Conservation (phyloP, 1,140 invertebrate genomes). For the Brachionus angularis region DNA sequence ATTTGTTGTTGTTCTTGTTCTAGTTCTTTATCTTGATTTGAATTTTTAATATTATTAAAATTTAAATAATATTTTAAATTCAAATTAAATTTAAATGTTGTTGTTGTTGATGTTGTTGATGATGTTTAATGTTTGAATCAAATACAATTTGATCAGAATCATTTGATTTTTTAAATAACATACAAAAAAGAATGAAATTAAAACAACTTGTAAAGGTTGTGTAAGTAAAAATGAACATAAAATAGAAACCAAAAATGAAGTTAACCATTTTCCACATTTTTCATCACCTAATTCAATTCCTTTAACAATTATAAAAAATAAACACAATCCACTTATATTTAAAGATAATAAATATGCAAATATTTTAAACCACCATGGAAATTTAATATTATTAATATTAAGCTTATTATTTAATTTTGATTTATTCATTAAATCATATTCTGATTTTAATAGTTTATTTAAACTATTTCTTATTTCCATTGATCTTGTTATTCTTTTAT, state of each 20-base stretch:
- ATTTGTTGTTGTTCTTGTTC: not conserved
- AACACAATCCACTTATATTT: constrained; percentile 53
- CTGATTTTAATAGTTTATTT: too few relatives aligned
- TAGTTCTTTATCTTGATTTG: constrained; percentile 48
- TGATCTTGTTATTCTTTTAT: constrained; percentile 51
- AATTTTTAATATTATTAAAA: constrained; percentile 56
- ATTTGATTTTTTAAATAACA: constrained; percentile 59
- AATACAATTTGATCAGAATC: too few relatives aligned
- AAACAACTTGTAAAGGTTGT: constrained; percentile 61
- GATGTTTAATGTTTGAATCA: too few relatives aligned
- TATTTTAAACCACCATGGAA: constrained; percentile 61
- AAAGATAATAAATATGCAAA: constrained; percentile 61
- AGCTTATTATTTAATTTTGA: not conserved
- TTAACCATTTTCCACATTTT: constrained; percentile 63
- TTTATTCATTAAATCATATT: too few relatives aligned
- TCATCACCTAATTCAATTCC: constrained; percentile 62
- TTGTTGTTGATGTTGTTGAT: constrained; percentile 54
- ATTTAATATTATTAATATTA: constrained; percentile 46
- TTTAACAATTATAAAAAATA: constrained; percentile 61
- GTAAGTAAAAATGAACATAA: constrained; percentile 62
- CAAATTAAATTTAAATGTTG: too few relatives aligned
- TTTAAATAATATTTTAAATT: too few relatives aligned
- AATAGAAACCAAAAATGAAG: constrained; percentile 62
- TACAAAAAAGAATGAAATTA: constrained; percentile 60
- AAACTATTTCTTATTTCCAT: not conserved